Evolutionary conservation across 2,888 invertebrate species (phyloP), one percentile per base, ranked within the genome.

Genomic region (Aphidoletes aphidimyza): DNA sequence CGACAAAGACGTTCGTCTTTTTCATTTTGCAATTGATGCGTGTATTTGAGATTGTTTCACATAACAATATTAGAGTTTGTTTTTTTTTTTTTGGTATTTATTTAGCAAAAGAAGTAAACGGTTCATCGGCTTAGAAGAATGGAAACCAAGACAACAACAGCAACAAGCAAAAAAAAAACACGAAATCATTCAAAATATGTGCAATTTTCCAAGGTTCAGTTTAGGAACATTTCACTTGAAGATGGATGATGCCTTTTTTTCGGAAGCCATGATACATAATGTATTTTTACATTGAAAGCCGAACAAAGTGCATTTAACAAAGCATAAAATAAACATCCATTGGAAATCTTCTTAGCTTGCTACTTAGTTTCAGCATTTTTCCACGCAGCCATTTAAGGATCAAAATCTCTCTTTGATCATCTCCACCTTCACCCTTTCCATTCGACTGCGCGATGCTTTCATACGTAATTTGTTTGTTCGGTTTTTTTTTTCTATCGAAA

Each of bases 251-350:
- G 69, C 14, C 34, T n/a, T 54, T 26, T 47, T 47, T n/a, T n/a
- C n/a, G n/a, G n/a, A n/a, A n/a, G n/a, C n/a, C n/a, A n/a, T n/a
- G n/a, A n/a, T n/a, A n/a, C 17, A 11, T 54, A 22, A 22, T 54
- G 54, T 54, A 22, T 30, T 69, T 26, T 69, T 69, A 30, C 3
- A 30, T 69, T 69, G 30, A 69, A 30, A 54, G 22, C 54, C 26
- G 3, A 54, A 19, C 26, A 8, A 34, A 69, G 30, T 69, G 69
- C 69, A 69, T 69, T 69, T 30, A 69, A 69, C 69, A 69, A 69
- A 69, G 69, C 30, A 69, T 69, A 34, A 30, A 69, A 14, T 69
- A 69, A 69, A 69, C 30, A 69, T 34, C 69, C 69, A 69, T 34
- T 30, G 26, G 69, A 30, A 34, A 69, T 69, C 30, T 69, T 69